A percentile compares a stretch with the other conserved stretches of the same genome.
Evolutionary conservation across 1,140 invertebrate genomes (phyloP).

Genomic region (Drosophila ananassae): DNA sequence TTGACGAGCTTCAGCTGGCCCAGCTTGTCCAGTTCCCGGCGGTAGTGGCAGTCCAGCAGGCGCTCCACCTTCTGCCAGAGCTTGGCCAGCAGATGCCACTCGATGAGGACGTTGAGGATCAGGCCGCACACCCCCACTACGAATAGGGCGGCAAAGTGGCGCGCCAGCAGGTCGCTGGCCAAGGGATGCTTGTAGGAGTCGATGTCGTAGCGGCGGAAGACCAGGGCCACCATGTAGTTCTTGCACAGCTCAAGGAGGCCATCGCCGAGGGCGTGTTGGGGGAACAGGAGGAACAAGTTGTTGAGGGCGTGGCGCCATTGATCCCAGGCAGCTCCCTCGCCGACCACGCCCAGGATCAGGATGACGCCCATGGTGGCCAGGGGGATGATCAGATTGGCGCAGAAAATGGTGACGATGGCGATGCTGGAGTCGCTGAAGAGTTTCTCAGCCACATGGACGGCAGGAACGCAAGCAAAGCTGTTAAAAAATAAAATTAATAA

Average conservation of each 20-base stretch:
- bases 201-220: slow-evolving; percentile 87
- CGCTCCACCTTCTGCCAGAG: slow-evolving; percentile 42
- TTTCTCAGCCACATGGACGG: slow-evolving; percentile 87
- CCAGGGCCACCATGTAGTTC: slow-evolving; percentile 86
- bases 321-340: slow-evolving; percentile 86
- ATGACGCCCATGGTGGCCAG: slow-evolving; percentile 86
- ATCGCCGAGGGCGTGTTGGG: slow-evolving; percentile 88
- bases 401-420: slow-evolving; percentile 88
- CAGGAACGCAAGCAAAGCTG: slow-evolving; percentile 85
- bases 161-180: slow-evolving; percentile 85
- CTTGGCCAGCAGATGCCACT: slow-evolving; percentile 83
- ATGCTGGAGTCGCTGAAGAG: slow-evolving; percentile 87
- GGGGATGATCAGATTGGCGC: slow-evolving; percentile 87
- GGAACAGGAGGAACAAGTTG: slow-evolving; percentile 86
- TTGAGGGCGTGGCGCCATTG: slow-evolving; percentile 86
- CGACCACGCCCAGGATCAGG: slow-evolving; percentile 87
- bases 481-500: not conserved
- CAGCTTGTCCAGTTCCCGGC: slow-evolving; percentile 52
- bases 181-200: slow-evolving; percentile 88
- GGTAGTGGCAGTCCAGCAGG: slow-evolving; percentile 47
- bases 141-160: slow-evolving; percentile 85
- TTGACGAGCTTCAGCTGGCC: slow-evolving; percentile 63
- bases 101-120: slow-evolving; percentile 86
- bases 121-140: slow-evolving; percentile 85
- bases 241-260: slow-evolving; percentile 87